Conservation (phyloP, 2,113 vertebrate genomes). For the Trogon melanurus region DNA sequence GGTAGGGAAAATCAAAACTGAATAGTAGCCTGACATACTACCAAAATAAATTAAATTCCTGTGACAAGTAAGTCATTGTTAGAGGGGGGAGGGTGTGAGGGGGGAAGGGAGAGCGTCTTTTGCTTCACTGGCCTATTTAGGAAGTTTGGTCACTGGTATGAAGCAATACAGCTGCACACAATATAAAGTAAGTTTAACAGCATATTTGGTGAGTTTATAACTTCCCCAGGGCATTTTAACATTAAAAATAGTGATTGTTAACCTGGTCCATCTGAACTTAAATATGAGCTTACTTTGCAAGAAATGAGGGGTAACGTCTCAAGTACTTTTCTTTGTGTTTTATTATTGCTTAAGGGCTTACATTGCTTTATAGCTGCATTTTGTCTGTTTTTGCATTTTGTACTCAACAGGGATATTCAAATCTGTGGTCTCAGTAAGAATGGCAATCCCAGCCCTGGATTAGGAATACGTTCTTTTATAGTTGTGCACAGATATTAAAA, state of each 20-base stretch:
- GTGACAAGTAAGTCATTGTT: conserved; percentile 80
- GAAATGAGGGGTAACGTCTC: conserved; percentile 77
- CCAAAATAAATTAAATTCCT: conserved; percentile 70
- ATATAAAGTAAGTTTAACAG: conserved; percentile 82
- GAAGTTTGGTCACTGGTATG: conserved; percentile 79
- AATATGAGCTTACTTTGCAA: conserved; percentile 79
- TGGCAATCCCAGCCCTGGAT: not conserved
- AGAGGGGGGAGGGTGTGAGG: conserved; percentile 35
- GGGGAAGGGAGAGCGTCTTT: conserved; percentile 60
- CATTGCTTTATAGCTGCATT: conserved; percentile 58
- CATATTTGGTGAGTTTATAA: conserved; percentile 84
- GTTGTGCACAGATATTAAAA: not conserved
- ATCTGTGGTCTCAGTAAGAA: not conserved
- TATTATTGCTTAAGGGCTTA: conserved; percentile 73
- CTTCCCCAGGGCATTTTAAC: conserved; percentile 83
- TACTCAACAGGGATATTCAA: conserved; percentile 35
- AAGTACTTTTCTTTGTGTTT: conserved; percentile 70
- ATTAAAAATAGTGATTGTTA: conserved; percentile 85
- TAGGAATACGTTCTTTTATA: not conserved
- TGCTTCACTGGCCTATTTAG: conserved; percentile 69
- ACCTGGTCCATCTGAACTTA: conserved; percentile 80
- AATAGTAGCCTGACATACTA: conserved; percentile 58
- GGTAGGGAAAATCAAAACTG: conserved; percentile 55
- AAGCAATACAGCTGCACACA: conserved; percentile 84
- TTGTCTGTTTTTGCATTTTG: conserved; percentile 71